These are phyloP conservation scores for Parthenolecanium corni DNA, from an alignment of 2,888 invertebrate species.

Conservation along the genomic window DNA sequence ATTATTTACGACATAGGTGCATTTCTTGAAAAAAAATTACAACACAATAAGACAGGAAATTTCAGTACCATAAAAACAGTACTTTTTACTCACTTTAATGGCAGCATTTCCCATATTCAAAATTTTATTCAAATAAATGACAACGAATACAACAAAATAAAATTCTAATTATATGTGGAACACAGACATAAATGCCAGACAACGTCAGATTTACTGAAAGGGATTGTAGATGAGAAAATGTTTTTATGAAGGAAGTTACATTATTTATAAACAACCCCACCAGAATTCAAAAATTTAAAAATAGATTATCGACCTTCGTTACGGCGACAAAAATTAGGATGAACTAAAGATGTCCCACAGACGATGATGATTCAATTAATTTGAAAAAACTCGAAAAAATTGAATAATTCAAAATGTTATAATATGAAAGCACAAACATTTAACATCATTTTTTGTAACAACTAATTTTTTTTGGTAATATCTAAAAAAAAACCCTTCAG, in stretches of 20 bases:
- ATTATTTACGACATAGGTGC: too few relatives aligned
- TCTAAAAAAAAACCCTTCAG: too few relatives aligned
- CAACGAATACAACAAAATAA: not conserved
- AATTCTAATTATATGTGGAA: not conserved
- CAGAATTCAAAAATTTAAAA: slow-evolving; percentile 6
- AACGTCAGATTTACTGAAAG: not conserved
- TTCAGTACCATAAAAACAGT: not conserved
- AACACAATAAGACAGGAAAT: not conserved
- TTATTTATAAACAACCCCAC: slow-evolving; percentile 13
- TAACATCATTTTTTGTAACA: too few relatives aligned
- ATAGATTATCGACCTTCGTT: slow-evolving; percentile 15
- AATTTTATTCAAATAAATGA: not conserved
- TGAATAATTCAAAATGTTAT: too few relatives aligned
- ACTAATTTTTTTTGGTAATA: too few relatives aligned
- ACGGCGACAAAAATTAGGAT: not conserved
- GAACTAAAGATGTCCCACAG: too few relatives aligned
- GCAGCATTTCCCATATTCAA: not conserved
- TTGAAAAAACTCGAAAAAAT: too few relatives aligned
- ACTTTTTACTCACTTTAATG: slow-evolving; percentile 1
- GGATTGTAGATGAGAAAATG: slow-evolving; percentile 1
- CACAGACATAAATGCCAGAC: too few relatives aligned
- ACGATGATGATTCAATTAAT: too few relatives aligned
- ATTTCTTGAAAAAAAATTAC: too few relatives aligned
- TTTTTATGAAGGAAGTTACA: slow-evolving; percentile 16
- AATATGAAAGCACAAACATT: too few relatives aligned